Base-by-base conservation (phyloP, 2,113 vertebrate genomes). In the Neotoma lepida region DNA sequence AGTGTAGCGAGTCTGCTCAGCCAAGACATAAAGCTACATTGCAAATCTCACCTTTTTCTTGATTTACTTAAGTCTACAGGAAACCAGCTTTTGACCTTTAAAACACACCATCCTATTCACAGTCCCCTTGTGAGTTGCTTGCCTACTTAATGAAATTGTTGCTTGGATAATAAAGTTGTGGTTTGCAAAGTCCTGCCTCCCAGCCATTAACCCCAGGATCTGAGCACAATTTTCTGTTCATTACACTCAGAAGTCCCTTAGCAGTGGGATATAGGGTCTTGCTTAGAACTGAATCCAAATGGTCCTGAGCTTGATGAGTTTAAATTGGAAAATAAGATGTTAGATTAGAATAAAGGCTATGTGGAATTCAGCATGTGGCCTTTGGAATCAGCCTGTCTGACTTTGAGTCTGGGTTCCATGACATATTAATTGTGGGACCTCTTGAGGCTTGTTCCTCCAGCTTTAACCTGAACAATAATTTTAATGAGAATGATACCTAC, bases 61-160 rank as follows among this genome's bases (percentile, higher is more conserved):
- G 14, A 46, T 56, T 94, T 70, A 17, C 41, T 64, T 84, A 94
- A 86, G 61, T 44, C 82, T 51, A 39, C 8, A 80, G 64, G 73
- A 95, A 94, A 64, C 14, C 78, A 92, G 44, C 5, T 86, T 94
- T 64, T 95, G 91, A 95, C 94, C 84, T 95, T 95, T 93, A 92
- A 84, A 95, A 63, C 39, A 58, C 81, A 91, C n/a, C 68, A 33
- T 86, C 89, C 78, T 89, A 24, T 35, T 95, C 89, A 78, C 78
- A 89, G 39, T 82, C 49, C 84, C 66, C 39, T 78, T 89, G 91
- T 0, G 41, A 88, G 63, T 66, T 96, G 61, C 78, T 91, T 91
- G 68, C 93, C 93, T 95, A 54, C 86, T 87, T 96, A 93, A 95
- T 95, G 70, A 95, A 95, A 94, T 85, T 81, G 84, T 84, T 95